Evolutionary conservation across 2,888 invertebrate genomes (phyloP).

Genomic region (Aphodius granarius): DNA sequence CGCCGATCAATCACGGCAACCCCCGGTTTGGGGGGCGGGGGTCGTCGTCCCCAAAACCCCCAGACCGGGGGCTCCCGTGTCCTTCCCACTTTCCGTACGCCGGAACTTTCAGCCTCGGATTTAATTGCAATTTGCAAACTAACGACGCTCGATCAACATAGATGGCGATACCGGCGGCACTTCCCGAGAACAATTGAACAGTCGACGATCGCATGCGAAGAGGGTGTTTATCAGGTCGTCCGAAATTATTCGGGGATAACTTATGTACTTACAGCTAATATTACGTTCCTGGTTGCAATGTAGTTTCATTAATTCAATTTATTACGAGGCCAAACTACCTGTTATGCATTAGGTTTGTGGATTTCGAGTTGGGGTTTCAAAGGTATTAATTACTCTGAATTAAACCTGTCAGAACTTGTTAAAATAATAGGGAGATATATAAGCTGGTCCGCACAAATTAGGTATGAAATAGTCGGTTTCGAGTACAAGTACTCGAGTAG

Average conservation of each 20-base stretch:
- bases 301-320: background rate
- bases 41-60: background rate
- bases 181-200: background rate
- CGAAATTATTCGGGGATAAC: background rate
- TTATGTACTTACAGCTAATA: background rate
- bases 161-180: background rate
- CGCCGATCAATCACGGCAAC: background rate
- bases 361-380: background rate
- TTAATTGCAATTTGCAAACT: slow-evolving; percentile 11
- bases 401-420: background rate
- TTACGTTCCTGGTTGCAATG: background rate
- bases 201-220: background rate
- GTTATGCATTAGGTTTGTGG: background rate
- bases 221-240: background rate
- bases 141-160: slow-evolving; percentile 1
- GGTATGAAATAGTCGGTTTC: too few relatives aligned
- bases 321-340: background rate
- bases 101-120: slow-evolving; percentile 2
- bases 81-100: background rate
- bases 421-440: background rate
- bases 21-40: background rate
- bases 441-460: too few relatives aligned
- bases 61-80: slow-evolving; percentile 1
- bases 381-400: background rate
- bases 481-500: too few relatives aligned